phyloP scores from a whole-genome alignment of 2,888 invertebrate species.

The Auanema freiburgensis region DNA sequence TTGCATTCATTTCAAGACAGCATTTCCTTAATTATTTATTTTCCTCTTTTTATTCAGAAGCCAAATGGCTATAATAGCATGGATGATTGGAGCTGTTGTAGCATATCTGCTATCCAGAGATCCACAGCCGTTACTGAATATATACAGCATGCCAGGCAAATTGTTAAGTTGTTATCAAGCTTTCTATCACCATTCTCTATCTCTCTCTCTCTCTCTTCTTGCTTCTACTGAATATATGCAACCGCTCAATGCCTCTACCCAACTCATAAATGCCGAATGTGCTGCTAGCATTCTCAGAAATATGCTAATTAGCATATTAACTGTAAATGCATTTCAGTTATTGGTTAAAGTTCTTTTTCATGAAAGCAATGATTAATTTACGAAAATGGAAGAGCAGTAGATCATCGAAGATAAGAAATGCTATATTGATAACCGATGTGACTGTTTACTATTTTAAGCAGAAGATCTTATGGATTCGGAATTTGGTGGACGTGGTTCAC shows the following conservation, averaged over 20 bases:
- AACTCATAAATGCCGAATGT: neutral
- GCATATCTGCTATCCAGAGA: slow-evolving; percentile 16
- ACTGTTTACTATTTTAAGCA: slow-evolving; percentile 15
- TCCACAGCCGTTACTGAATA: slow-evolving; percentile 28
- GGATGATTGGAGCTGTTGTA: no score
- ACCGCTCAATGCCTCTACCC: neutral
- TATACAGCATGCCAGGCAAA: slow-evolving; percentile 45
- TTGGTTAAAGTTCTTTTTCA: slow-evolving; percentile 46
- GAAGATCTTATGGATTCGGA: slow-evolving; percentile 48
- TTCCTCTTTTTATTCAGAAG: neutral
- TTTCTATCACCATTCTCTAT: neutral
- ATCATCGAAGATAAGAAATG: slow-evolving; percentile 13
- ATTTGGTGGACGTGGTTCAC: slow-evolving; percentile 43
- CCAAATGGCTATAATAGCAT: neutral
- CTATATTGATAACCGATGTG: slow-evolving; percentile 1
- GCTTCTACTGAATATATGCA: neutral
- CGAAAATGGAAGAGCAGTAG: slow-evolving; percentile 33
- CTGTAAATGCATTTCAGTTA: slow-evolving; percentile 28
- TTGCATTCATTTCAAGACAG: neutral
- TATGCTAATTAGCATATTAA: neutral
- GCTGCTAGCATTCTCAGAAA: neutral
- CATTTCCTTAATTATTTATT: neutral
- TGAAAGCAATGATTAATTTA: slow-evolving; percentile 43
- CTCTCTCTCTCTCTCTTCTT: neutral
- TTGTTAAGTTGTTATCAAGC: slow-evolving; percentile 22